Percentiles rank a stretch among this genome's conserved stretches.
These are phyloP conservation scores for Eciton burchellii DNA, from an alignment of 1,140 invertebrate species.

Conservation along the genomic window DNA sequence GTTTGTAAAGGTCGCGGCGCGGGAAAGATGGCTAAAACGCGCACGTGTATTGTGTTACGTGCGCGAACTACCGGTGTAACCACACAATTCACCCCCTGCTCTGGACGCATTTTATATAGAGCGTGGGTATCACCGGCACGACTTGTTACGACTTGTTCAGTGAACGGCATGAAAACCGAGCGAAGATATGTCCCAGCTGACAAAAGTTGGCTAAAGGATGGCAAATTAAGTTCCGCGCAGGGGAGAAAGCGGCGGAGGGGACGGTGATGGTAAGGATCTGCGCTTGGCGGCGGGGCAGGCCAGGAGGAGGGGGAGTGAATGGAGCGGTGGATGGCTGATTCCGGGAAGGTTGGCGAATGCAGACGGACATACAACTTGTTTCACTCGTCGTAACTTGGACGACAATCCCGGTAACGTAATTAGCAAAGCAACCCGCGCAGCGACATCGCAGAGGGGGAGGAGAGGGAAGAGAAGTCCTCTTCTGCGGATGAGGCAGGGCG, in stretches of 20 bases:
- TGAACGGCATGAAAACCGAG: constrained; percentile 37
- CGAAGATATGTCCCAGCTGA: constrained; percentile 39
- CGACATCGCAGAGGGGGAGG: constrained; percentile 12
- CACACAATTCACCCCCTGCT: constrained; percentile 35
- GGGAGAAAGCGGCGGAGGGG: not conserved
- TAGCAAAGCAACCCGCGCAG: constrained; percentile 48
- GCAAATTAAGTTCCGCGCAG: constrained; percentile 47
- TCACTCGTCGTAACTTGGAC: constrained; percentile 41
- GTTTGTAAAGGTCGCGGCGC: constrained; percentile 4
- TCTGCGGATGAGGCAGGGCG: no score
- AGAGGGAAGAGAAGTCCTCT: no score
- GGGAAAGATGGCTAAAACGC: constrained; percentile 33
- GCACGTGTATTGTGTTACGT: constrained; percentile 1
- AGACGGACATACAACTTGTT: constrained; percentile 53
- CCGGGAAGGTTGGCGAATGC: constrained; percentile 15
- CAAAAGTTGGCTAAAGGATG: constrained; percentile 49
- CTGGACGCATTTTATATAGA: constrained; percentile 21
- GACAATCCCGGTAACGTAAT: constrained; percentile 47
- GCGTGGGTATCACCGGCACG: constrained; percentile 42
- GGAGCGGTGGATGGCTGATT: not conserved
- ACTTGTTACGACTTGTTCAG: constrained; percentile 47
- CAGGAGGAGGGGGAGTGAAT: not conserved
- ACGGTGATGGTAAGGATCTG: no score
- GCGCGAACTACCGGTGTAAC: not conserved
- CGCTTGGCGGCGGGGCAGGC: no score